Base-by-base conservation (phyloP, 1,140 invertebrate species). In the Argopecten irradians region DNA sequence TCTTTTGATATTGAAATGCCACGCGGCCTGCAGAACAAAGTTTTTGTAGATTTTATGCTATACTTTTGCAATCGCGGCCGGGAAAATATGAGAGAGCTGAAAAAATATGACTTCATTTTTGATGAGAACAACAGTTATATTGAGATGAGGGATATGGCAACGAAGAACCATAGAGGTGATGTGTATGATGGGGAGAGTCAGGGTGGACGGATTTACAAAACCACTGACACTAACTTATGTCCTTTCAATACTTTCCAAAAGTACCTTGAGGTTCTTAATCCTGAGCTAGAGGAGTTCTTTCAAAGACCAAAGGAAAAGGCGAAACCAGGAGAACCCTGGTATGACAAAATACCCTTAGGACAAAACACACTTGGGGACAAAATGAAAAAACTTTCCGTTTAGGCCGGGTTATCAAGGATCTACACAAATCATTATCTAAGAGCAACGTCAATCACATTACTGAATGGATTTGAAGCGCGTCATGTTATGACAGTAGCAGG, bases 21-120 rank as follows among this genome's bases (percentile, higher is more conserved):
- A 19, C 33, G 32, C 39, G 87, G 87, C 11, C 35, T 90, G 22
- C 89, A 90, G 34, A 34, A 86, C 34, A 86, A 90, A 39, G 85
- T 88, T 19, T 90, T 90, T 84, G 82, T 87, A 34, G 89, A 90
- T 34, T 90, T 88, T 34, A 88, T 90, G 89, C 46, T 88, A 19
- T 84, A 82, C 34, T 86, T 88, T 33, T 90, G 89, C 43, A 90
- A 86, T n/a, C 71, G 89, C 9, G 89, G 89, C 11, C 35, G 89
- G 11, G 84, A 90, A 39, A 88, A 88, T n/a, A 41, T 88, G 9
- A 82, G 83, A 46, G 55, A 87, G 13, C 82, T 90, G 13, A 83
- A 82, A 14, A 90, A 90, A 34, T 28, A 5, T 9, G 89, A 87
- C 71, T 90, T 90, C 41, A 82, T 86, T 5, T 82, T 89, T 22